A percentile compares a stretch with the other conserved stretches of the same genome.
These are phyloP conservation scores for Aricia artaxerxes DNA, from an alignment of 2,888 invertebrate genomes.

Conservation along the genomic window DNA sequence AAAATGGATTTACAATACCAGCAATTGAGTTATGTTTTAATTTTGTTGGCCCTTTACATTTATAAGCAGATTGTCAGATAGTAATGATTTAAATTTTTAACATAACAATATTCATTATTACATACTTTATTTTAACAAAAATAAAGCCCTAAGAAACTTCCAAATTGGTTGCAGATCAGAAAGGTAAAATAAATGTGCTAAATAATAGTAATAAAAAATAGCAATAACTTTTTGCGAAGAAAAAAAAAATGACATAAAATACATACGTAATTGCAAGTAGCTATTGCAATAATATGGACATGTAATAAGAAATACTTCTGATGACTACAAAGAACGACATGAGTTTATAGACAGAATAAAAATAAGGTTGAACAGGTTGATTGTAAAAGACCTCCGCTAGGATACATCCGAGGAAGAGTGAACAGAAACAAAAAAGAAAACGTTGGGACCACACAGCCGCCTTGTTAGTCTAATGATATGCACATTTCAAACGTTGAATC, in stretches of 20 bases:
- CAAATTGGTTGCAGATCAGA: too few relatives aligned
- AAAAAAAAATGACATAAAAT: not conserved
- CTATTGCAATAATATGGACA: not conserved
- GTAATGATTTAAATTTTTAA: not conserved
- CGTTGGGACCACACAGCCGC: constrained; percentile 72
- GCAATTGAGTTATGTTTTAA: constrained; percentile 1
- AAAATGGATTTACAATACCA: not conserved
- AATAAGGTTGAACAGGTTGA: constrained; percentile 16
- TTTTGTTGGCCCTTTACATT: not conserved
- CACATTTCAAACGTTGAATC: constrained; percentile 66
- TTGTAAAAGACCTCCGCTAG: constrained; percentile 32
- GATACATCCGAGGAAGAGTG: constrained; percentile 41
- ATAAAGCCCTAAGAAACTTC: not conserved
- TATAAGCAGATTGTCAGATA: not conserved
- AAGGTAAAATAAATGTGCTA: too few relatives aligned
- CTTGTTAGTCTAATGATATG: constrained; percentile 75
- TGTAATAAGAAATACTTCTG: not conserved
- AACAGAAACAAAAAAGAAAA: constrained; percentile 54
- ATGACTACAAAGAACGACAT: not conserved
- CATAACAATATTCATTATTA: not conserved
- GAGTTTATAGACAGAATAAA: constrained; percentile 1
- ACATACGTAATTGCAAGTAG: too few relatives aligned
- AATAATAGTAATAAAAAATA: too few relatives aligned
- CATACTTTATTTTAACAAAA: not conserved
- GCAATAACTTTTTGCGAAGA: too few relatives aligned